Conservation (phyloP, 2,888 invertebrate species). For the Prosopocoilus inquinatus region DNA sequence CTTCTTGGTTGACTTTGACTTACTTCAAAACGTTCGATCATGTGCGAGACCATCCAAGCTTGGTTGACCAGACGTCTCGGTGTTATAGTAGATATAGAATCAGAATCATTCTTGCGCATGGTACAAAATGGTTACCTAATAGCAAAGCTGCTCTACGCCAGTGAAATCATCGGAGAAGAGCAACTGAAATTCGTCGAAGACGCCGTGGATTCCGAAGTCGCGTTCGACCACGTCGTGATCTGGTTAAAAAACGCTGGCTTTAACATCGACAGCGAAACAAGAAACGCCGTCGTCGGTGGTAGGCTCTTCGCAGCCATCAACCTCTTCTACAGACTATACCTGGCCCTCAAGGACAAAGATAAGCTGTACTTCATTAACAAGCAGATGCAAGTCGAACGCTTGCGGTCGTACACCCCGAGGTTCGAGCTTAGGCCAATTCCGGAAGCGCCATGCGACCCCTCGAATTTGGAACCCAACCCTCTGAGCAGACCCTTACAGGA, state of each 20-base stretch:
- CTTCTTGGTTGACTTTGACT: no score
- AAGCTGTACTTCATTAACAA: slow-evolving; percentile 56
- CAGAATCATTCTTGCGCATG: slow-evolving; percentile 56
- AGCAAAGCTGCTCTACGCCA: slow-evolving; percentile 57
- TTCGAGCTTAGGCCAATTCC: slow-evolving; percentile 41
- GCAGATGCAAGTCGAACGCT: slow-evolving; percentile 46
- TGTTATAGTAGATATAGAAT: slow-evolving; percentile 55
- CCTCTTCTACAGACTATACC: slow-evolving; percentile 62
- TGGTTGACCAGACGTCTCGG: slow-evolving; percentile 61
- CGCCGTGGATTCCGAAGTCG: slow-evolving; percentile 28
- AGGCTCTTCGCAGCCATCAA: slow-evolving; percentile 55
- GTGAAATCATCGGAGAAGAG: slow-evolving; percentile 58
- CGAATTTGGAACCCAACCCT: slow-evolving; percentile 6
- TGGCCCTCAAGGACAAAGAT: slow-evolving; percentile 60
- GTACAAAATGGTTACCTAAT: slow-evolving; percentile 60
- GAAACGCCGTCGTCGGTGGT: slow-evolving; percentile 54
- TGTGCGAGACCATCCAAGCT: slow-evolving; percentile 51
- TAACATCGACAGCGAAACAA: slow-evolving; percentile 48
- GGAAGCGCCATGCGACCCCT: slow-evolving; percentile 17
- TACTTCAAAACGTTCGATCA: background rate
- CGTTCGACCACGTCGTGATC: slow-evolving; percentile 51
- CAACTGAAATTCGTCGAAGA: slow-evolving; percentile 54
- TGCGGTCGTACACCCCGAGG: slow-evolving; percentile 37
- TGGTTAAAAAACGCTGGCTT: slow-evolving; percentile 59
- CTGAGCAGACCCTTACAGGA: slow-evolving; percentile 16